phyloP scores from a whole-genome alignment of 2,797 vertebrate species.

The Odontamblyopus lacepedii region DNA sequence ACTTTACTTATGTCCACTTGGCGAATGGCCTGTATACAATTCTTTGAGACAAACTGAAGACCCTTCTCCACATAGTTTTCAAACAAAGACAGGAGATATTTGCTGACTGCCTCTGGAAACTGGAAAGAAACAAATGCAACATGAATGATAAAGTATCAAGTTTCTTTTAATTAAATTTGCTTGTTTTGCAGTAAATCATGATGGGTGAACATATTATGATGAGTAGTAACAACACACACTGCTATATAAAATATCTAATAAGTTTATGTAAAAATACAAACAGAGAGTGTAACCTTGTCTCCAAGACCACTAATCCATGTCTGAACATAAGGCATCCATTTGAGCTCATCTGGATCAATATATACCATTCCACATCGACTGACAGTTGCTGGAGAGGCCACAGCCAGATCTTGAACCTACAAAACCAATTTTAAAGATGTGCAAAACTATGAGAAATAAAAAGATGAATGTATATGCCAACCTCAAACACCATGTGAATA shows the following conservation, averaged over 20 bases:
- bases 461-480: constrained; percentile 36
- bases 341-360: constrained; percentile 86
- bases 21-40: constrained; percentile 81
- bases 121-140: constrained; percentile 39
- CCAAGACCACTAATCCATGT: constrained; percentile 81
- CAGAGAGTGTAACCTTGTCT: constrained; percentile 65
- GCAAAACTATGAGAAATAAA: not conserved
- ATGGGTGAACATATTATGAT: not conserved
- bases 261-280: not conserved
- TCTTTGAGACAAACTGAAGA: constrained; percentile 80
- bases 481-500: constrained; percentile 93
- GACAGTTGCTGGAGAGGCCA: constrained; percentile 90
- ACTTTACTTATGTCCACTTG: constrained; percentile 93
- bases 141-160: not conserved
- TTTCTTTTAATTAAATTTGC: not conserved
- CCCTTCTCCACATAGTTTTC: constrained; percentile 82
- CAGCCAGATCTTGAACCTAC: constrained; percentile 87
- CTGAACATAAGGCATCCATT: constrained; percentile 88
- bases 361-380: constrained; percentile 92
- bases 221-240: not conserved
- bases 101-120: constrained; percentile 71
- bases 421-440: constrained; percentile 12
- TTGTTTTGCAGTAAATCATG: not conserved
- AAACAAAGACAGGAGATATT: constrained; percentile 82
- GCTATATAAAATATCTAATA: not conserved